Percentiles rank a stretch among this genome's conserved stretches.
Conservation (phyloP, 2,113 vertebrate genomes). For the Chinchilla lanigera region DNA sequence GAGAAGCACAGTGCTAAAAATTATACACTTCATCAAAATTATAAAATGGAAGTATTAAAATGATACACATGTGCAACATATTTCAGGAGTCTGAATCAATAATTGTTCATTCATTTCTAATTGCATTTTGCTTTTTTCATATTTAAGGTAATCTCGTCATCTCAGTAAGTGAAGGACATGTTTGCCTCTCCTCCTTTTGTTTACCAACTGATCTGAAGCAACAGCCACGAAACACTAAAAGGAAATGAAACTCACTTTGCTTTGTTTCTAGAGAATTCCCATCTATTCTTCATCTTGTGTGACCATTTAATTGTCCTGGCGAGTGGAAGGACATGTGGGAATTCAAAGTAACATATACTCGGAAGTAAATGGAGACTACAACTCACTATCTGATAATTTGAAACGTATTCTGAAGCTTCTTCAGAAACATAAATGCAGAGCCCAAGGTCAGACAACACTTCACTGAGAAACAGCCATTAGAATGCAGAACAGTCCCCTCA, state of each 20-base stretch:
- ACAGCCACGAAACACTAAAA: conserved; percentile 74
- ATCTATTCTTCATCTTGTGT: conserved; percentile 81
- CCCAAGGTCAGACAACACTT: conserved; percentile 85
- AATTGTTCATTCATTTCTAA: background rate
- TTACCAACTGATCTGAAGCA: conserved; percentile 77
- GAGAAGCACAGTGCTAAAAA: background rate
- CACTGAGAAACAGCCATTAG: conserved; percentile 79
- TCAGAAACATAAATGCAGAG: conserved; percentile 74
- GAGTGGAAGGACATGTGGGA: conserved; percentile 79
- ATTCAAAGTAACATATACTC: conserved; percentile 83
- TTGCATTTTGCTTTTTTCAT: conserved; percentile 37
- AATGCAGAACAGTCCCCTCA: conserved; percentile 73
- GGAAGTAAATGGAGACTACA: conserved; percentile 85
- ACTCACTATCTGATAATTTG: conserved; percentile 83
- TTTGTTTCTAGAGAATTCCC: conserved; percentile 78
- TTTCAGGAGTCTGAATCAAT: background rate
- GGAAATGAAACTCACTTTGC: conserved; percentile 53
- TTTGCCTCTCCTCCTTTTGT: conserved; percentile 64
- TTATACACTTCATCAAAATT: background rate
- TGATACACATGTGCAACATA: background rate
- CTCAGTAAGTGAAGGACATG: conserved; percentile 38
- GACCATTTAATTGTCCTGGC: conserved; percentile 82
- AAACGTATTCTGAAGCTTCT: conserved; percentile 83
- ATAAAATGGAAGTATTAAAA: background rate
- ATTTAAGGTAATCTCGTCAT: conserved; percentile 3